Base-by-base conservation (phyloP, 2,113 vertebrate genomes). In the Chunga burmeisteri region DNA sequence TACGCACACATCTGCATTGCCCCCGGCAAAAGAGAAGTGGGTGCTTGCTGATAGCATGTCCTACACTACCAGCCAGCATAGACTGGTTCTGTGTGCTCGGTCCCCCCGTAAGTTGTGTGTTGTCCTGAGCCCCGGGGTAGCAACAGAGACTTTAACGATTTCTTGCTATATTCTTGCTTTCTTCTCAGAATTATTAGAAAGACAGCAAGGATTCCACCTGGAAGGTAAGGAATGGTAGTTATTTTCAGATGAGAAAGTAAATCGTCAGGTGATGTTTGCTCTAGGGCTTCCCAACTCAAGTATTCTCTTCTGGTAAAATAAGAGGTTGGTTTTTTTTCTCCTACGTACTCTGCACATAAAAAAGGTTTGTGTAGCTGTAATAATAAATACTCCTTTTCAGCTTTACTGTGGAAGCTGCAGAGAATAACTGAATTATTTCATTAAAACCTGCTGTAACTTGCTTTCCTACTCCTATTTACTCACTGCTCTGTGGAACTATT, bases 21-120 rank as follows among this genome's bases (percentile, higher is more conserved):
- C 50, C 47, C 70, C 20, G 26, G 38, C 7, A 19, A 18, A 44
- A 21, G 38, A 10, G 61, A 55, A 74, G 53, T 7, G 6, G 32
- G 29, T 42, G 78, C 50, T 61, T 67, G 74, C 65, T 46, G 53
- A 0, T 1, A 9, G n/a, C 3, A 0, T 3, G 10, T 40, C 63
- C 72, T 52, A 9, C 2, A 14, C 98, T 98, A 99, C 99, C 99
- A 99, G 65, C 99, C 99, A 2, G 99, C 98, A 22, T 99, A 99
- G 29, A 99, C 98, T 1, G 99, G 99, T 74, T 99, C 98, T 15
- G 97, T 98, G 50, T 99, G 98, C 68, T 98, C 98, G 0, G 91
- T 98, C 17, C 98, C 96, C 34, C 98, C 98, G 0, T 99, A 99
- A 3, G 94, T 97, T 42, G 87, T 72, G 13, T 95, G 96, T 26